Evolutionary conservation across 2,113 vertebrate genomes (phyloP).

Genomic region (Pterocles burchelli): DNA sequence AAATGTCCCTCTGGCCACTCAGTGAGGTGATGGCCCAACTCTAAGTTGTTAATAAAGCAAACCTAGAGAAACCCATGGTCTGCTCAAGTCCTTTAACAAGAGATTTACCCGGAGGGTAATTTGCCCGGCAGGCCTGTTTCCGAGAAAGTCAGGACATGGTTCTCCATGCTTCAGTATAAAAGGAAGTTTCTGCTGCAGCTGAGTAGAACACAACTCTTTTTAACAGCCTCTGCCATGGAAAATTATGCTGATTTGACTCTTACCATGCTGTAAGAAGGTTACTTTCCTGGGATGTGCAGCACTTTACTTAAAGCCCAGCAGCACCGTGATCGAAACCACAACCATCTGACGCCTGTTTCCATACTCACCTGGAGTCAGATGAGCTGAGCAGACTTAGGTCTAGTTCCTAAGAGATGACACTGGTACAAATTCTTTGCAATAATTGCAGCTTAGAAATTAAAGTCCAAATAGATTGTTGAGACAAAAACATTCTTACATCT

Average conservation of each 20-base stretch:
- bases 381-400: not conserved
- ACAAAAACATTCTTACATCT: not conserved
- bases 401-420: not conserved
- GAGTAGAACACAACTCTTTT: not conserved
- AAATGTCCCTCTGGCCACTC: too few relatives aligned
- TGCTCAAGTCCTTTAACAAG: too few relatives aligned
- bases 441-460: not conserved
- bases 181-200: not conserved
- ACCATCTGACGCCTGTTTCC: not conserved
- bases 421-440: not conserved
- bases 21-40: too few relatives aligned
- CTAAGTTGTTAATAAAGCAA: too few relatives aligned
- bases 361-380: not conserved
- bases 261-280: not conserved
- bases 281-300: not conserved
- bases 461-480: not conserved
- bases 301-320: not conserved
- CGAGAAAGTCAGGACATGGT: not conserved
- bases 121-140: not conserved
- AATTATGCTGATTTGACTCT: not conserved
- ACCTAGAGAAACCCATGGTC: too few relatives aligned
- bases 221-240: not conserved
- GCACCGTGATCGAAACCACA: not conserved
- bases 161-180: rapidly evolving
- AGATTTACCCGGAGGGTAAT: not conserved